Base-by-base conservation (phyloP, 2,888 invertebrate species). In the Ptychoptera contaminata region DNA sequence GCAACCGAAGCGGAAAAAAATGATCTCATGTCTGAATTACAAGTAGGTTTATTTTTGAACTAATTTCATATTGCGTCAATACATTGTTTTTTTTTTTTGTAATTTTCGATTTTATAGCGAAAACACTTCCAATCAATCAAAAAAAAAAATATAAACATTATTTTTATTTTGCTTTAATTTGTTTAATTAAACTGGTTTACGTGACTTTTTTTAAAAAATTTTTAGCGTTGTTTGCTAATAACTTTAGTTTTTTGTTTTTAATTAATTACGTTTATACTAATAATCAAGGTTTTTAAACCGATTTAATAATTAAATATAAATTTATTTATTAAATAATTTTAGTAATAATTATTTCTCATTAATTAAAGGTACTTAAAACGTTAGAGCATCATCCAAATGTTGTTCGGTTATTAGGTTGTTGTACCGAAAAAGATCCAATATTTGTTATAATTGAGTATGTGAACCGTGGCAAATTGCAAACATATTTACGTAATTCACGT, bases 381-480 rank as follows among this genome's bases (percentile, higher is more conserved):
- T 68, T 94, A 45, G 87, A 88, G 40, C 80, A 82, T 0, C 93
- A 94, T 69, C 82, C 85, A 1, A 92, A 93, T 58, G 88, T 93
- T 2, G 91, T 93, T 0, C 72, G 83, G 32, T 69, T 93, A 16
- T 68, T 92, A 30, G 92, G 87, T 2, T 88, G 90, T 58, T 93
- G 92, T 61, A 87, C 88, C 6, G 87, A 90, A 53, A 85, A 79
- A 65, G 92, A 91, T 60, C 93, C 93, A 9, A 77, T 87, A 47
- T 81, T 92, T 59, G 83, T 93, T 16, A 86, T 94, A 54, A 82
- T 94, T 76, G 93, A 94, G 65, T 92, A 83, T 60, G 83, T 92
- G 8, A 77, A 80, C 54, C 73, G 82, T 16, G 93, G 93, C 1
- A 92, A 92, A 65, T 71, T 94, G 45, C 91, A 91, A 63, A 82